Evolutionary conservation across 2,113 vertebrate genomes (phyloP), one percentile per base, ranked within the genome.

Genomic region (Dunckerocampus dactyliophorus): DNA sequence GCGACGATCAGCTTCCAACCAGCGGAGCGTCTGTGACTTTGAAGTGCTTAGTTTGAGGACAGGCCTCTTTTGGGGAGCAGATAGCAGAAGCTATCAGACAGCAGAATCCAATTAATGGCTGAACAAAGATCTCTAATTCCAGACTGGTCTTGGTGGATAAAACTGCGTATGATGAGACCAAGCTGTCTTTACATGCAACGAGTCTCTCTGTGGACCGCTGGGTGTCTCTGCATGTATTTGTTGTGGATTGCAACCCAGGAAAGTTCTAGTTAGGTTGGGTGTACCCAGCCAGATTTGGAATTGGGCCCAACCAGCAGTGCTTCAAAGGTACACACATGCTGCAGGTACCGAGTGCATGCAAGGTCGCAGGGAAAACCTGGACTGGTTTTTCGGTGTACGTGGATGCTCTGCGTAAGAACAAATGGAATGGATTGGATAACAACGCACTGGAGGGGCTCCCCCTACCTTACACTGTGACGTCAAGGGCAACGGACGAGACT

Each of bases 71-170:
- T 45, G 20, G 59, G 64, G 67, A 76, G 43, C 16, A 62, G 59
- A 64, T 59, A 57, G 53, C 63, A 13, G 51, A 71, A 52, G 66
- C 61, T 53, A 16, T 72, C 48, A 45, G 50, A 67, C 61, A 20
- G 67, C 75, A 47, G 69, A 75, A 75, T 82, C 81, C 77, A 78
- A 83, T 83, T 82, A 79, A 72, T 73, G 22, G 20, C 6, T 6
- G 42, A 52, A 65, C 55, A 70, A 67, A 62, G 13, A 62, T 43
- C 16, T 20, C 59, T 62, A 1, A n/a, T 71, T 74, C 67, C 55
- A n/a, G 50, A 53, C 54, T 34, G 16, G 53, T 73, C 66, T 70
- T 53, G 28, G 28, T 43, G 48, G 64, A 69, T 57, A 59, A 61
- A 74, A 59, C 59, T 12, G 45, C 21, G 22, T 45, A 4, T 20